Evolutionary conservation across 2,797 vertebrate genomes (phyloP).

Genomic region (Manis javanica): DNA sequence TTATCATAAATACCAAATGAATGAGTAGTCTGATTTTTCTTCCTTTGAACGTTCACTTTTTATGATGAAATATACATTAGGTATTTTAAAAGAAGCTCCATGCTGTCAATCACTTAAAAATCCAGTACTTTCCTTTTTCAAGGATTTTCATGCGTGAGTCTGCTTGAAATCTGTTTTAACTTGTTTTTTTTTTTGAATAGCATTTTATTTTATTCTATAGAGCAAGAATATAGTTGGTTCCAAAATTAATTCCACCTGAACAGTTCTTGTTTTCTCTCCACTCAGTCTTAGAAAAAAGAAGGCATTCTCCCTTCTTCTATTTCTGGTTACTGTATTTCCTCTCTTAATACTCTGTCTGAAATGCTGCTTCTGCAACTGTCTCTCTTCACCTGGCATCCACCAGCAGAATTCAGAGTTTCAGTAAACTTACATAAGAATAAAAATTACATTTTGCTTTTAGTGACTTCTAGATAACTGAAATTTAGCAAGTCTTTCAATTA

Average conservation of each 20-base stretch:
- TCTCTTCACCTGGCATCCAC: background rate
- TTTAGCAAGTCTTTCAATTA: background rate
- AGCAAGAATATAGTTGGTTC: slow-evolving; percentile 43
- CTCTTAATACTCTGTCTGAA: background rate
- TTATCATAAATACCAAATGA: slow-evolving; percentile 73
- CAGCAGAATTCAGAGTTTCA: background rate
- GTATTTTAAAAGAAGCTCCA: slow-evolving; percentile 43
- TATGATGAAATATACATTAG: slow-evolving; percentile 66
- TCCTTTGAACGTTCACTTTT: slow-evolving; percentile 79
- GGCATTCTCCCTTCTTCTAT: background rate
- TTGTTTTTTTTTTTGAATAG: slow-evolving; percentile 48
- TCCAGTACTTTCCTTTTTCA: slow-evolving; percentile 53
- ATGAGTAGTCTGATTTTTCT: slow-evolving; percentile 65
- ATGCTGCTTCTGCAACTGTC: background rate
- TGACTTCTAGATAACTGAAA: background rate
- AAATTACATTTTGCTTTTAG: background rate
- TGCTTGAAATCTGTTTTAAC: slow-evolving; percentile 67
- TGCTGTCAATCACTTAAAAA: slow-evolving; percentile 78
- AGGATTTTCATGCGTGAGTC: slow-evolving; percentile 50
- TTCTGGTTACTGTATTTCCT: background rate
- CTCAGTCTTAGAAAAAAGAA: background rate
- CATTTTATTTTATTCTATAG: slow-evolving; percentile 64
- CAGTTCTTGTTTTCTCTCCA: background rate
- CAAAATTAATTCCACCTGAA: slow-evolving; percentile 57
- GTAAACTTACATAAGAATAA: background rate